These are phyloP conservation scores for Pseudomyrmex cubaensis DNA, from an alignment of 1,140 invertebrate genomes.

Conservation along the genomic window DNA sequence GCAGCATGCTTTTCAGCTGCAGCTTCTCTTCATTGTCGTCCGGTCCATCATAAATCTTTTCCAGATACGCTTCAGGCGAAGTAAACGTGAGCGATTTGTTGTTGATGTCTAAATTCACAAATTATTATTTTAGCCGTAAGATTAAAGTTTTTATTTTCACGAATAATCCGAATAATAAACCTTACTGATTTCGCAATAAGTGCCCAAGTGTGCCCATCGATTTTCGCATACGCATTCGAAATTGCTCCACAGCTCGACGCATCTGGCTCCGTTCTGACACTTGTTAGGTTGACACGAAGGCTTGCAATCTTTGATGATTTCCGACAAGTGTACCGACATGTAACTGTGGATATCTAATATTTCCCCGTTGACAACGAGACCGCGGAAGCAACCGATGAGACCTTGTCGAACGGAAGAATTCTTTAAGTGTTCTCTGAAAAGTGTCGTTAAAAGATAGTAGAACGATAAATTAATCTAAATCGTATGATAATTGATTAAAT, in stretches of 20 bases:
- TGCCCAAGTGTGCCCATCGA: conserved; percentile 95
- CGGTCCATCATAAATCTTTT: conserved; percentile 90
- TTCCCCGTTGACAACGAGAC: conserved; percentile 95
- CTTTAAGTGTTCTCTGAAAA: conserved; percentile 90
- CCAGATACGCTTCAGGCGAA: conserved; percentile 91
- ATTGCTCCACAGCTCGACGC: conserved; percentile 96
- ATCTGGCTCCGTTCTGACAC: conserved; percentile 95
- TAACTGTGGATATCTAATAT: conserved; percentile 96
- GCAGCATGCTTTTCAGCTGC: conserved; percentile 90
- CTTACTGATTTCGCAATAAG: conserved; percentile 95
- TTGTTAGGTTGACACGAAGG: conserved; percentile 97
- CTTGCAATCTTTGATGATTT: conserved; percentile 96
- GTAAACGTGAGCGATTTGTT: conserved; percentile 95
- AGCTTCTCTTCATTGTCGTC: conserved; percentile 86
- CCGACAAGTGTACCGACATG: conserved; percentile 95
- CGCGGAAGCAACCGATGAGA: conserved; percentile 96
- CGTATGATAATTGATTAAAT: neutral
- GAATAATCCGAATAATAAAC: conserved; percentile 54
- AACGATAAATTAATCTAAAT: neutral
- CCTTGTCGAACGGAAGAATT: conserved; percentile 93
- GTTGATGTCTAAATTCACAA: conserved; percentile 91
- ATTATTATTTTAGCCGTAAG: neutral
- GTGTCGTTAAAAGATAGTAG: neutral
- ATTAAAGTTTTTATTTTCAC: neutral
- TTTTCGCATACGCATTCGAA: conserved; percentile 96